These are phyloP conservation scores for Hoplostethus atlanticus DNA, from an alignment of 2,797 vertebrate species.

Conservation along the genomic window DNA sequence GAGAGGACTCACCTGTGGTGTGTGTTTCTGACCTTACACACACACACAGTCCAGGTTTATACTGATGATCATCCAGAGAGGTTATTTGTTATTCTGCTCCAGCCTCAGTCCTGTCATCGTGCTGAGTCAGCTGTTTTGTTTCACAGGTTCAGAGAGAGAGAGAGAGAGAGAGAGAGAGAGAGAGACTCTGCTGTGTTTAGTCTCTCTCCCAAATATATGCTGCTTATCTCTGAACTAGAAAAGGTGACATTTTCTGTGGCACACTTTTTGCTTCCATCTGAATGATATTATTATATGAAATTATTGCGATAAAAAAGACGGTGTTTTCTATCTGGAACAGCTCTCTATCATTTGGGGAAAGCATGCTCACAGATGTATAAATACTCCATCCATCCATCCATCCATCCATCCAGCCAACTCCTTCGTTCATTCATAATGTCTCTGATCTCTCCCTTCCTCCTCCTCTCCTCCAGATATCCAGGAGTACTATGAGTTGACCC, in stretches of 20 bases:
- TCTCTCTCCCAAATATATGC: not conserved
- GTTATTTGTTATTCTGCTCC: too few species aligned
- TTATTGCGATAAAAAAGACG: not conserved
- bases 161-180: not conserved
- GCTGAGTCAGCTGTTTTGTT: not conserved
- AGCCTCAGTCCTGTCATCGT: not conserved
- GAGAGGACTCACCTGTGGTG: not conserved
- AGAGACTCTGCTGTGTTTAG: not conserved
- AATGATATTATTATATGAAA: not conserved
- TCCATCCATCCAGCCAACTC: constrained; percentile 2
- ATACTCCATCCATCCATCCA: too few species aligned
- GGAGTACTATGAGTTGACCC: constrained; percentile 79
- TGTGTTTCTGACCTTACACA: not conserved
- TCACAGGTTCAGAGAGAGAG: not conserved
- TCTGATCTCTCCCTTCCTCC: constrained; percentile 7
- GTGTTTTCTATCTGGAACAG: not conserved
- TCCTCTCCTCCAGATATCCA: constrained; percentile 78
- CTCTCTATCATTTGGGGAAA: not conserved
- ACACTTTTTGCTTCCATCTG: not conserved
- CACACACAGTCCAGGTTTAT: too few species aligned
- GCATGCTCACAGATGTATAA: too few species aligned
- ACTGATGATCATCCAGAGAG: too few species aligned
- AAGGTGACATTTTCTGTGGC: not conserved
- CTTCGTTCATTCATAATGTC: not conserved
- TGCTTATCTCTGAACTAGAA: not conserved